These are phyloP conservation scores for Amiota communis DNA, from an alignment of 2,888 invertebrate genomes.

Conservation along the genomic window DNA sequence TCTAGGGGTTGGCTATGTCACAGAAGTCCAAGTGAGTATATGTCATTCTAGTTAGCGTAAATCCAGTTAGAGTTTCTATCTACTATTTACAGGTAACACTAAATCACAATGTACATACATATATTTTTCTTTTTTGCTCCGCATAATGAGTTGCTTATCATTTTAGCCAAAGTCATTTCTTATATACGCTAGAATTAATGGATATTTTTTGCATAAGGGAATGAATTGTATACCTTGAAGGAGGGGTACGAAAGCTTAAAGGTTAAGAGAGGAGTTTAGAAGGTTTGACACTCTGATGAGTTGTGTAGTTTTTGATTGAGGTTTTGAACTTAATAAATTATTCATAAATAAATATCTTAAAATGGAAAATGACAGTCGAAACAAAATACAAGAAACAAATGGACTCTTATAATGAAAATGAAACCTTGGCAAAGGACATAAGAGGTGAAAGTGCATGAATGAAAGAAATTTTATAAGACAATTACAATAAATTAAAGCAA, in stretches of 20 bases:
- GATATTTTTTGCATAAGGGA: background rate
- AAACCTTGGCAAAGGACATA: too few species aligned
- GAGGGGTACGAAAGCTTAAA: constrained; percentile 5
- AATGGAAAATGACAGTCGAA: too few species aligned
- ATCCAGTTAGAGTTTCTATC: too few species aligned
- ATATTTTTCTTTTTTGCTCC: constrained; percentile 39
- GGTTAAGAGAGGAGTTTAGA: constrained; percentile 25
- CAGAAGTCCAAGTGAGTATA: too few species aligned
- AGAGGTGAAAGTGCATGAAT: too few species aligned
- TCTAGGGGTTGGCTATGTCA: too few species aligned
- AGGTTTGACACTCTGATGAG: constrained; percentile 15
- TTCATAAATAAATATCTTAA: too few species aligned
- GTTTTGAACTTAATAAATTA: background rate
- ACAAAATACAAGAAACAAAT: constrained; percentile 20
- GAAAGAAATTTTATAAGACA: too few species aligned
- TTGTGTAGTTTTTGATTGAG: constrained; percentile 5
- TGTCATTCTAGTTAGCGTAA: too few species aligned
- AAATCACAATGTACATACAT: constrained; percentile 30
- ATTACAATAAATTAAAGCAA: too few species aligned
- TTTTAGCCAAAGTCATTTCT: constrained; percentile 48
- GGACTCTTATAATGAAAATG: background rate
- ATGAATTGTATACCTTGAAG: too few species aligned
- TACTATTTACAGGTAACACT: background rate
- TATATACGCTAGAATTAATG: constrained; percentile 19
- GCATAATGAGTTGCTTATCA: constrained; percentile 64